Evolutionary conservation across 2,797 vertebrate genomes (phyloP).

Genomic region (Cynodonichthys magdalenae): DNA sequence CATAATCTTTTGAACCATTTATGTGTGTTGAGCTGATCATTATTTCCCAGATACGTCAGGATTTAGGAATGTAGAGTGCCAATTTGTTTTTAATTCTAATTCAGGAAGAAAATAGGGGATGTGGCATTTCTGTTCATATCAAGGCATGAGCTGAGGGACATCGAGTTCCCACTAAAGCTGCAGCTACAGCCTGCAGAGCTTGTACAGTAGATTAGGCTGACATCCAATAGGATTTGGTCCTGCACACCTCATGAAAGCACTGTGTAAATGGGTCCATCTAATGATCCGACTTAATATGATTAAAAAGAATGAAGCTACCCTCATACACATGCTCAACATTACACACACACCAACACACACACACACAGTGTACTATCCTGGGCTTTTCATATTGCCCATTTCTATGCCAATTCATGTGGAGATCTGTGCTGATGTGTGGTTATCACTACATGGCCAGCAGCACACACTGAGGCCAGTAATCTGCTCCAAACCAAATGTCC

Average conservation of each 20-base stretch:
- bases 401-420: conserved; percentile 30
- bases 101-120: conserved; percentile 51
- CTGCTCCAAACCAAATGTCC: conserved; percentile 57
- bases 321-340: conserved; percentile 10
- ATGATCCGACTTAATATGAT: conserved; percentile 76
- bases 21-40: conserved; percentile 62
- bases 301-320: conserved; percentile 67
- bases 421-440: conserved; percentile 53
- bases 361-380: conserved; percentile 14
- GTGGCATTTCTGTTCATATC: conserved; percentile 43
- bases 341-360: conserved; percentile 13
- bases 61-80: conserved; percentile 70
- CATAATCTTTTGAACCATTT: conserved; percentile 67
- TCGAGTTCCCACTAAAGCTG: conserved; percentile 49
- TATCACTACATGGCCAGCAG: conserved; percentile 36
- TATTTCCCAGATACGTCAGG: conserved; percentile 63
- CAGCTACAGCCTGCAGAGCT: conserved; percentile 51
- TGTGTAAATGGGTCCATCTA: conserved; percentile 68
- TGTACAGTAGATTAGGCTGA: conserved; percentile 71
- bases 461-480: conserved; percentile 47
- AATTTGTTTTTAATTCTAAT: conserved; percentile 68
- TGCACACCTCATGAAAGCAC: conserved; percentile 65
- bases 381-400: conserved; percentile 19
- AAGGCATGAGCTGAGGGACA: conserved; percentile 24
- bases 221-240: conserved; percentile 75